These are phyloP conservation scores for Pangasius krempfi DNA, from an alignment of 2,797 vertebrate genomes.

Conservation along the genomic window DNA sequence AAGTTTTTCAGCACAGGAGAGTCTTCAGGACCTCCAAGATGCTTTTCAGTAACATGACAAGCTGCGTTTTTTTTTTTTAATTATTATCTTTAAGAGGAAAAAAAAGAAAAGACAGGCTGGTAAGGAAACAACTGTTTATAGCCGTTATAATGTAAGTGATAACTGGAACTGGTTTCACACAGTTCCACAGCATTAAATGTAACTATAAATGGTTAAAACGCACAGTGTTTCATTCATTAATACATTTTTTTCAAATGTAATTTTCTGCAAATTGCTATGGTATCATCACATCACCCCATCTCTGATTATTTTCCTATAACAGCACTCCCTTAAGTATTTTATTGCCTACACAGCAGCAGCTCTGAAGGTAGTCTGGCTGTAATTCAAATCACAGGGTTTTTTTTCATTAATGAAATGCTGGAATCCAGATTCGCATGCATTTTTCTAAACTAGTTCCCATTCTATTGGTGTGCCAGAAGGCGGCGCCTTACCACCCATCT, in stretches of 20 bases:
- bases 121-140: neutral
- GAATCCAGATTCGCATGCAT: neutral
- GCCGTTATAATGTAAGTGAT: neutral
- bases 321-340: neutral
- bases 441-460: neutral
- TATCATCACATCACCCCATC: neutral
- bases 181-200: neutral
- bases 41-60: neutral
- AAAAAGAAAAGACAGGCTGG: neutral
- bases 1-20: neutral
- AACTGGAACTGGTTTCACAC: neutral
- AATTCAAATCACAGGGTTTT: neutral
- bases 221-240: neutral
- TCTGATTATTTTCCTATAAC: neutral
- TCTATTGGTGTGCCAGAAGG: constrained; percentile 71
- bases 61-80: neutral
- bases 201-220: neutral
- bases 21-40: neutral
- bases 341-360: neutral
- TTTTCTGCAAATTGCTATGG: neutral
- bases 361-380: too few relatives aligned
- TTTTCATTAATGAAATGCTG: neutral
- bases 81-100: neutral
- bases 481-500: constrained; percentile 70
- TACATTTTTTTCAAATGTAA: neutral